Percentiles rank a stretch among this genome's conserved stretches.
These are phyloP conservation scores for Perca flavescens DNA, from an alignment of 2,113 vertebrate genomes.

Conservation along the genomic window DNA sequence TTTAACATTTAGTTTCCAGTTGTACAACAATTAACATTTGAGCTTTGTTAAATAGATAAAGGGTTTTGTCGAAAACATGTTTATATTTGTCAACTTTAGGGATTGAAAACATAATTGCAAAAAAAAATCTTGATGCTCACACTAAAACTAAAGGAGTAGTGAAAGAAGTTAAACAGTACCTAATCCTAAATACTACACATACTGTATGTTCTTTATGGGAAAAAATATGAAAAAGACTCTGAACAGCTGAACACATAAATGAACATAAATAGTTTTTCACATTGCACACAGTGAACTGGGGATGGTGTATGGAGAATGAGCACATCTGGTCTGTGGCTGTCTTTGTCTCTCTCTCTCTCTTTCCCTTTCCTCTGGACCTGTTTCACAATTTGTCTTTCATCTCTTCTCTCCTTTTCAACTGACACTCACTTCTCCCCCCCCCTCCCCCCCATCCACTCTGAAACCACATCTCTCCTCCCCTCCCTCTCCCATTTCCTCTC, in stretches of 20 bases:
- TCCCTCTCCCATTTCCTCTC: constrained; percentile 61
- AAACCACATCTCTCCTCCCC: constrained; percentile 63
- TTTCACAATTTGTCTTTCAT: constrained; percentile 76
- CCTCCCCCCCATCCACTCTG: constrained; percentile 24
- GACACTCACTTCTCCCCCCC: constrained; percentile 58
- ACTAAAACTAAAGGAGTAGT: neutral
- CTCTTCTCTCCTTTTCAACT: constrained; percentile 76
- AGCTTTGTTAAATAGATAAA: neutral
- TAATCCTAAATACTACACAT: neutral
- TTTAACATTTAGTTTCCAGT: too few species aligned
- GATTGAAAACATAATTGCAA: neutral
- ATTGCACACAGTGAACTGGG: constrained; percentile 31
- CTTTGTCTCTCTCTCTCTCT: constrained; percentile 39
- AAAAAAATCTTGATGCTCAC: neutral
- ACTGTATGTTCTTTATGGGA: neutral
- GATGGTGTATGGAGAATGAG: constrained; percentile 29
- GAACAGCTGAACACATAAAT: constrained; percentile 24
- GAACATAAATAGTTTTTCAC: constrained; percentile 36
- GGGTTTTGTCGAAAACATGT: neutral
- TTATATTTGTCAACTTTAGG: neutral
- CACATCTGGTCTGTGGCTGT: constrained; percentile 69
- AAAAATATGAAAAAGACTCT: constrained; percentile 4
- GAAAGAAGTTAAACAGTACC: neutral
- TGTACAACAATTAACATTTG: neutral
- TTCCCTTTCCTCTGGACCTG: constrained; percentile 52